Evolutionary conservation across 2,797 vertebrate species (phyloP).

Genomic region (Borostomias antarcticus): DNA sequence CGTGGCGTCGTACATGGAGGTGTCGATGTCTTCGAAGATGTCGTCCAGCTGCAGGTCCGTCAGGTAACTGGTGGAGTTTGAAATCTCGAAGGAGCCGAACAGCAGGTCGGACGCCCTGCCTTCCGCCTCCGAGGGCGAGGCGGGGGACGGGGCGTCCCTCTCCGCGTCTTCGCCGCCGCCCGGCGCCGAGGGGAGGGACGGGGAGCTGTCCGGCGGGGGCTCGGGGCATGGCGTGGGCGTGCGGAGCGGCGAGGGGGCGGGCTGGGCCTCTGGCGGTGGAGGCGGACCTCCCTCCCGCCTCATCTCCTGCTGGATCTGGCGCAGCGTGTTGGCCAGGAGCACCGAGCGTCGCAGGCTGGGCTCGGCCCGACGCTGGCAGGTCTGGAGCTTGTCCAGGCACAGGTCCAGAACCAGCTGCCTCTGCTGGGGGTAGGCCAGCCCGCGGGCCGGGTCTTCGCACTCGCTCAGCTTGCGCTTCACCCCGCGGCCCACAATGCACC

Average conservation of each 20-base stretch:
- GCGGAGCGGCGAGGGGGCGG: conserved; percentile 25
- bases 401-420: conserved; percentile 83
- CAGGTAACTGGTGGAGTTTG: conserved; percentile 82
- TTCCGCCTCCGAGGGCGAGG: conserved; percentile 27
- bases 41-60: conserved; percentile 81
- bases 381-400: conserved; percentile 81
- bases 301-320: conserved; percentile 83
- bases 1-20: conserved; percentile 81
- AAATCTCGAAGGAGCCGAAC: conserved; percentile 81
- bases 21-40: conserved; percentile 85
- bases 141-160: too few species aligned
- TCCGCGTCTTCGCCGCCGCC: conserved; percentile 14
- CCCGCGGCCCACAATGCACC: conserved; percentile 81
- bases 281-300: conserved; percentile 70
- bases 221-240: conserved; percentile 44
- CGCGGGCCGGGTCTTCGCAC: conserved; percentile 72
- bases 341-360: conserved; percentile 82
- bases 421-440: conserved; percentile 76
- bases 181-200: neutral
- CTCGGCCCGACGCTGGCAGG: conserved; percentile 76
- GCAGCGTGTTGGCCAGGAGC: conserved; percentile 82
- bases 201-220: conserved; percentile 60
- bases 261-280: conserved; percentile 8
- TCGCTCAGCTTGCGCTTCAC: conserved; percentile 80
- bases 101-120: conserved; percentile 69